phyloP scores from a whole-genome alignment of 2,797 vertebrate species.

The Gambelia wislizenii region DNA sequence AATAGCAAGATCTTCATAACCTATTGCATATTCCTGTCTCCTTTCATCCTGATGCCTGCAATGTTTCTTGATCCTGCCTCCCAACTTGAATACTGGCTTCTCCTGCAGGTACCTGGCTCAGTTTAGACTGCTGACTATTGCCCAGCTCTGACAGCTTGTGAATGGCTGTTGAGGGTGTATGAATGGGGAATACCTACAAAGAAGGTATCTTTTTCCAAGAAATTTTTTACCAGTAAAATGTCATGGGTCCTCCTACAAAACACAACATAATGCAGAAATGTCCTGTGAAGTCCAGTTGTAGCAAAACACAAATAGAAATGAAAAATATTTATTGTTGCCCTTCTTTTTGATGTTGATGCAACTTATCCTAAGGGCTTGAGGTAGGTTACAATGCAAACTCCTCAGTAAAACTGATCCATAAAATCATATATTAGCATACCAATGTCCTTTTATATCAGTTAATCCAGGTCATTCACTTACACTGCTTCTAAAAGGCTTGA shows the following conservation, averaged over 20 bases:
- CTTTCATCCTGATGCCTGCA: too few species aligned
- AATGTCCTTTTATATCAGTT: not conserved
- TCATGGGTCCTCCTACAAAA: not conserved
- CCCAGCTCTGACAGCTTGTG: not conserved
- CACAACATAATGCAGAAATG: not conserved
- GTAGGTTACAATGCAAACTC: not conserved
- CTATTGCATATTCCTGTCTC: too few species aligned
- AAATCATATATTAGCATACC: not conserved
- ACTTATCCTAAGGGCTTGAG: not conserved
- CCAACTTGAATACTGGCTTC: too few species aligned
- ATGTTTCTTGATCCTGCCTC: too few species aligned
- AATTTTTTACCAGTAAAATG: too few species aligned
- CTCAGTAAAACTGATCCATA: not conserved
- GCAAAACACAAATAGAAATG: not conserved
- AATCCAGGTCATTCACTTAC: not conserved
- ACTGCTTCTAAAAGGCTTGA: not conserved
- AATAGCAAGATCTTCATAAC: too few species aligned
- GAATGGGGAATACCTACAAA: too few species aligned
- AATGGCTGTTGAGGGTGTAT: not conserved
- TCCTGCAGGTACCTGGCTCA: too few species aligned
- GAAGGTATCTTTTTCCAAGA: too few species aligned
- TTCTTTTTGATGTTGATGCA: not conserved
- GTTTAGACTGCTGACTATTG: too few species aligned
- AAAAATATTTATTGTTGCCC: too few species aligned
- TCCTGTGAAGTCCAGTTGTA: not conserved